A percentile compares a stretch with the other conserved stretches of the same genome.
Evolutionary conservation across 1,140 invertebrate genomes (phyloP).

Genomic region (Heliconius himera): DNA sequence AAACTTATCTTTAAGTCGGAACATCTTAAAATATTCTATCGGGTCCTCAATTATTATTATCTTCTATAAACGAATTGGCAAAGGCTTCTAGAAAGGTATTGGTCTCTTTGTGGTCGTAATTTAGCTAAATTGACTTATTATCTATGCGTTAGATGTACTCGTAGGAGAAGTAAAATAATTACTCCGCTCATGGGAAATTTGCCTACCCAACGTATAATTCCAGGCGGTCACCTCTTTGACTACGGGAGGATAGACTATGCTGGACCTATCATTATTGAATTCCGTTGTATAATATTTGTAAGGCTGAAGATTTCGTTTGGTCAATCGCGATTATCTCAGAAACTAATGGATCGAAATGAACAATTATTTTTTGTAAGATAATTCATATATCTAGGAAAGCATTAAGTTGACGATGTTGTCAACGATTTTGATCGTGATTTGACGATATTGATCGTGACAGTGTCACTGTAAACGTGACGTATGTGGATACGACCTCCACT

Average conservation of each 20-base stretch:
- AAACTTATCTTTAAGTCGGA: slow-evolving; percentile 32
- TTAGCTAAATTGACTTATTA: slow-evolving; percentile 9
- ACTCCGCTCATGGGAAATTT: slow-evolving; percentile 29
- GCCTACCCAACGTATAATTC: slow-evolving; percentile 13
- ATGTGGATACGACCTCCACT: too few species aligned
- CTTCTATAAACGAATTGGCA: too few species aligned
- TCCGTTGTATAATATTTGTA: neutral
- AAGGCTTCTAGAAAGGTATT: too few species aligned
- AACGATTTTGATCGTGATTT: too few species aligned
- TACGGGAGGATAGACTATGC: slow-evolving; percentile 33
- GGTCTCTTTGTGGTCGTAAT: slow-evolving; percentile 28
- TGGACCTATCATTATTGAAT: neutral
- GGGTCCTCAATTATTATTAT: slow-evolving; percentile 22
- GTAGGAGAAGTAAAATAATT: slow-evolving; percentile 10
- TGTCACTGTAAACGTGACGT: too few species aligned
- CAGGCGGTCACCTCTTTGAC: slow-evolving; percentile 18
- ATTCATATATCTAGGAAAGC: too few species aligned
- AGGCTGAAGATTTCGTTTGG: too few species aligned
- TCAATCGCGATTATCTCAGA: too few species aligned
- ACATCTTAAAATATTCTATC: slow-evolving; percentile 27
- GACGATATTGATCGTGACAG: too few species aligned
- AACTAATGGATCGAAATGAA: too few species aligned
- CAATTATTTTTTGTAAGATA: too few species aligned
- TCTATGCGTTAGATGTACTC: slow-evolving; percentile 16
- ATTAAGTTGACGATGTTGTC: too few species aligned